Base-by-base conservation (phyloP, 2,113 vertebrate genomes). In the Scalopus aquaticus region DNA sequence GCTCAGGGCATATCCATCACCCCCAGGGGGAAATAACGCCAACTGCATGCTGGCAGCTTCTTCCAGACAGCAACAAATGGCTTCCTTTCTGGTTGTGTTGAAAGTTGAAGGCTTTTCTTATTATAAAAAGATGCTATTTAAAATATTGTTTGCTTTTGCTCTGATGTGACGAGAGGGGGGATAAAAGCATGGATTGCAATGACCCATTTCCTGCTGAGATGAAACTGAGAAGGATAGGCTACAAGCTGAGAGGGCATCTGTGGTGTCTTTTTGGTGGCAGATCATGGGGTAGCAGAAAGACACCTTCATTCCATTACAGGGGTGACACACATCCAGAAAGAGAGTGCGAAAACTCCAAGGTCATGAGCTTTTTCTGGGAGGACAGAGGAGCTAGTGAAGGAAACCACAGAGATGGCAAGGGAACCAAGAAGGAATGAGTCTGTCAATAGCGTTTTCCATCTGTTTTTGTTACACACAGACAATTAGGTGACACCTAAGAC, bases 201-300 rank as follows among this genome's bases (percentile, higher is more conserved):
- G 97, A 76, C 83, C 90, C 79, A 81, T 70, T 64, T 88, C 97
- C 93, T 80, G 74, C 94, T 28, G 95, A 91, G 94, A 96, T 88
- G 81, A 95, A 95, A 70, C 7, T 24, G 49, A 37, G 90, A 70
- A 88, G 85, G 77, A 10, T 16, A 56, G 78, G 72, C 77, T 1
- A 3, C 95, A 42, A 90, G 73, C 96, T 79, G 97, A 44, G 96
- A 91, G 93, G 90, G 77, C 92, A 91, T 95, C 96, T 96, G 97
- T 94, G 91, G 76, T 65, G 87, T 86, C 69, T 35, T 56, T 37
- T 37, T 78, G 82, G 86, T 51, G 44, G 28, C 39, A 64, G 74
- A 73, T 87, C 94, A 93, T 28, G 35, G 84, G 67, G 77, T 37
- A 42, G 73, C 72, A 73, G 95, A 90, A 82, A 93, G 95, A 83